Evolutionary conservation across 2,797 vertebrate genomes (phyloP).

Genomic region (Acrossocheilus wenchowensis): DNA sequence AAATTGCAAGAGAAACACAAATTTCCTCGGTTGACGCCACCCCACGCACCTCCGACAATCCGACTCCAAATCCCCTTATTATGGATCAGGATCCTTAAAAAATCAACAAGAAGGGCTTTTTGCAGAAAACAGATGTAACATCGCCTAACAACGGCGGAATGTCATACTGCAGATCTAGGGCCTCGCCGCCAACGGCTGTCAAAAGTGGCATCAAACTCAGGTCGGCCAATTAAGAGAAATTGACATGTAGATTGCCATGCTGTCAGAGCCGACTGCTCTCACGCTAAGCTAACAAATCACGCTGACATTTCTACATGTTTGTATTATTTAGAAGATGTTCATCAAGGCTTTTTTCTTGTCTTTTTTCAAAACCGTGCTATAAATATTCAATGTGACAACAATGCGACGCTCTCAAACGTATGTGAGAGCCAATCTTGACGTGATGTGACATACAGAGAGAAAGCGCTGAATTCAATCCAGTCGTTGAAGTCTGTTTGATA

Average conservation of each 20-base stretch:
- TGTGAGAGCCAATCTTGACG: conserved; percentile 32
- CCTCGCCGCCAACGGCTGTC: conserved; percentile 69
- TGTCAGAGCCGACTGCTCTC: conserved; percentile 45
- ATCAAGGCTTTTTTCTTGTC: conserved; percentile 52
- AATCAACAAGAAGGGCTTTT: conserved; percentile 63
- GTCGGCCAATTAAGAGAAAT: conserved; percentile 77
- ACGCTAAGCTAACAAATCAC: conserved; percentile 59
- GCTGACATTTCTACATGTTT: conserved; percentile 61
- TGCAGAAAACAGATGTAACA: conserved; percentile 63
- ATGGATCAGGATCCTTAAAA: conserved; percentile 63
- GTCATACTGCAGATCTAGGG: conserved; percentile 71
- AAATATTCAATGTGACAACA: conserved; percentile 68
- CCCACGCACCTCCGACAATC: conserved; percentile 42
- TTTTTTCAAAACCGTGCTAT: conserved; percentile 56
- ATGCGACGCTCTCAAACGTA: conserved; percentile 43
- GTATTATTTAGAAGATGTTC: conserved; percentile 65
- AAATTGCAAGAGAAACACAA: conserved; percentile 29
- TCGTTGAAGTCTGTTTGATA: conserved; percentile 43
- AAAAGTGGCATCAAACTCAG: conserved; percentile 63
- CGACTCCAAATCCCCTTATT: conserved; percentile 60
- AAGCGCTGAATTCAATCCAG: conserved; percentile 54
- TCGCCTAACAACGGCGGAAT: conserved; percentile 71
- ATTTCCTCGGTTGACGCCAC: conserved; percentile 44
- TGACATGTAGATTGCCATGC: conserved; percentile 71
- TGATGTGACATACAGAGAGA: conserved; percentile 35